phyloP scores from a whole-genome alignment of 2,797 vertebrate genomes.

The Sebastes taczanowskii region DNA sequence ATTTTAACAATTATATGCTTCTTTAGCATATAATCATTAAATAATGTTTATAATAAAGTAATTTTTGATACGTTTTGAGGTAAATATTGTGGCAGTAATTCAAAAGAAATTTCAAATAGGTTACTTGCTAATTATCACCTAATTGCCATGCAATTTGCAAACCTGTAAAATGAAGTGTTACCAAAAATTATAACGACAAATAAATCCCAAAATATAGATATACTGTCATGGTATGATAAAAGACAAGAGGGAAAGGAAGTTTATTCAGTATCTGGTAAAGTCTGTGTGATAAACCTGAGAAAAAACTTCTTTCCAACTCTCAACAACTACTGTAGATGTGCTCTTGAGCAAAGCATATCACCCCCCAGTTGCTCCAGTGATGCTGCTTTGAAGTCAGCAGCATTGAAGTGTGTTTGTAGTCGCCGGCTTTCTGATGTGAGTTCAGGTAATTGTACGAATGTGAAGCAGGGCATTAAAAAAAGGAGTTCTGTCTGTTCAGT shows the following conservation, averaged over 20 bases:
- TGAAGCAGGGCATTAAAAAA: constrained; percentile 6
- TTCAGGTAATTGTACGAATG: constrained; percentile 12
- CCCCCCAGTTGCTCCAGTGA: background rate
- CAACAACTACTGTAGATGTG: constrained; percentile 20
- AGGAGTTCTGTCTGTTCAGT: background rate
- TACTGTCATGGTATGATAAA: background rate
- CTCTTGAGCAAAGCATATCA: constrained; percentile 13
- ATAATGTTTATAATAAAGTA: too few relatives aligned
- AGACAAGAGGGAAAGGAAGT: background rate
- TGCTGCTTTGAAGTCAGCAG: background rate
- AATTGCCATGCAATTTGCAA: too few relatives aligned
- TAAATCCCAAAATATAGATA: background rate
- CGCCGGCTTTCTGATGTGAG: background rate
- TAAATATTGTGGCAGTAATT: too few relatives aligned
- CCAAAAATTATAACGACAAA: background rate
- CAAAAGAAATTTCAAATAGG: too few relatives aligned
- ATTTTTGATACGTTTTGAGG: too few relatives aligned
- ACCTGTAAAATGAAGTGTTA: too few relatives aligned
- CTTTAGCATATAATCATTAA: too few relatives aligned
- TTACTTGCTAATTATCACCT: too few relatives aligned
- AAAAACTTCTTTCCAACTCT: constrained; percentile 35
- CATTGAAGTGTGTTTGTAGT: background rate
- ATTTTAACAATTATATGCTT: too few relatives aligned
- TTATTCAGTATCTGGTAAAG: background rate
- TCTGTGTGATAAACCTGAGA: background rate